These are phyloP conservation scores for Tethea ocularis DNA, from an alignment of 2,888 invertebrate genomes.

Conservation along the genomic window DNA sequence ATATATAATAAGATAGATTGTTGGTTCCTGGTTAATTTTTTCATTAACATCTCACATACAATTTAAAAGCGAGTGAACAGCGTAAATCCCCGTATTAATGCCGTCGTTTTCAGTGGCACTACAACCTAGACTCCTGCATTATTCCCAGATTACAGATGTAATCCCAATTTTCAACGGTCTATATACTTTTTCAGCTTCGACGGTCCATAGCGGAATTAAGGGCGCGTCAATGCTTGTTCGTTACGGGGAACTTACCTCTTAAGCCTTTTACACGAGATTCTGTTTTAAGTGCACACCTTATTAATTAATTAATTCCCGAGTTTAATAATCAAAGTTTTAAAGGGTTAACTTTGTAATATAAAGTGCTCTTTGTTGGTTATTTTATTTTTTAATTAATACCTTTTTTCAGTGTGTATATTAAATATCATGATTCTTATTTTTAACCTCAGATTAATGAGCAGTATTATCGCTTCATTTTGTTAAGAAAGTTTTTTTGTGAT, in stretches of 20 bases:
- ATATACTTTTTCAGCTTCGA: conserved; percentile 57
- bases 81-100: conserved; percentile 37
- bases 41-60: conserved; percentile 33
- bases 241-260: conserved; percentile 60
- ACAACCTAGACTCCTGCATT: conserved; percentile 42
- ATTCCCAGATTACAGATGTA: conserved; percentile 61
- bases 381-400: conserved; percentile 12
- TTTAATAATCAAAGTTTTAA: conserved; percentile 56
- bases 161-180: conserved; percentile 61
- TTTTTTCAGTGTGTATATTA: background rate
- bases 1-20: too few species aligned
- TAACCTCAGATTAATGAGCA: background rate
- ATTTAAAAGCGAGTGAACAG: conserved; percentile 45
- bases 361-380: conserved; percentile 32
- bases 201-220: conserved; percentile 59
- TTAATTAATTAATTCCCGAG: conserved; percentile 70
- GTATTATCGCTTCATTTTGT: background rate
- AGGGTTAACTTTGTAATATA: conserved; percentile 41
- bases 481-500: too few species aligned
- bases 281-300: conserved; percentile 68
- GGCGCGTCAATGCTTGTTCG: conserved; percentile 48
- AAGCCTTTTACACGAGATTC: conserved; percentile 62
- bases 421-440: background rate
- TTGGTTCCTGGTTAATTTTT: background rate
- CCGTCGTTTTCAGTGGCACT: conserved; percentile 41